A percentile compares a stretch with the other conserved stretches of the same genome.
Evolutionary conservation across 2,113 vertebrate genomes (phyloP).

Genomic region (Progne subis): DNA sequence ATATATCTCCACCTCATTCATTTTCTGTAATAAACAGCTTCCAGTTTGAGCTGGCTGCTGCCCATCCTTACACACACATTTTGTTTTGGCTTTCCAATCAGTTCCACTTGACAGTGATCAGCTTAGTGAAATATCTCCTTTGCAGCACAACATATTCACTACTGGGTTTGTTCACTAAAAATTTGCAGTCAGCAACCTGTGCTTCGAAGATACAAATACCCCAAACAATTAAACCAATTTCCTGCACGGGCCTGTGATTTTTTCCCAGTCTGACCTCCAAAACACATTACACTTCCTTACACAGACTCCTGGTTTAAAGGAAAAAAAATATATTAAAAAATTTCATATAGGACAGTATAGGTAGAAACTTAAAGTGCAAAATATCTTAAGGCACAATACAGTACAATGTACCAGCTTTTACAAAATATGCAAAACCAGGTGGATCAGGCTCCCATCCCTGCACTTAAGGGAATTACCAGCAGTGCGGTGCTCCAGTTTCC

Average conservation of each 20-base stretch:
- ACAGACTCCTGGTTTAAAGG: not conserved
- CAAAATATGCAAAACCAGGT: not conserved
- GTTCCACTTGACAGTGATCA: not conserved
- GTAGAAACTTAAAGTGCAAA: not conserved
- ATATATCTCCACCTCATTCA: not conserved
- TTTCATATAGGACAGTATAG: accelerated
- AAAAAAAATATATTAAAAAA: not conserved
- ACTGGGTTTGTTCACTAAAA: not conserved
- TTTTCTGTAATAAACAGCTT: not conserved
- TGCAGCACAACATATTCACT: not conserved
- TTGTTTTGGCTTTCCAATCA: not conserved
- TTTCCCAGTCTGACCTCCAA: not conserved
- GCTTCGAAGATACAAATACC: not conserved
- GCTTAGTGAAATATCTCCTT: not conserved
- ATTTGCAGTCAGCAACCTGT: not conserved
- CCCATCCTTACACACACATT: not conserved
- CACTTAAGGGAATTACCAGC: not conserved
- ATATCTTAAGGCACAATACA: not conserved
- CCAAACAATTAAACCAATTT: not conserved
- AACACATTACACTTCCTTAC: not conserved
- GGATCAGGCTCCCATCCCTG: not conserved
- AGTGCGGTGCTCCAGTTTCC: not conserved
- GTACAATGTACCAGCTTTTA: not conserved
- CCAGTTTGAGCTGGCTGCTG: not conserved
- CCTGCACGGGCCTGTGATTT: not conserved